Evolutionary conservation across 1,140 invertebrate genomes (phyloP).

Genomic region (Aphelenchoides besseyi): DNA sequence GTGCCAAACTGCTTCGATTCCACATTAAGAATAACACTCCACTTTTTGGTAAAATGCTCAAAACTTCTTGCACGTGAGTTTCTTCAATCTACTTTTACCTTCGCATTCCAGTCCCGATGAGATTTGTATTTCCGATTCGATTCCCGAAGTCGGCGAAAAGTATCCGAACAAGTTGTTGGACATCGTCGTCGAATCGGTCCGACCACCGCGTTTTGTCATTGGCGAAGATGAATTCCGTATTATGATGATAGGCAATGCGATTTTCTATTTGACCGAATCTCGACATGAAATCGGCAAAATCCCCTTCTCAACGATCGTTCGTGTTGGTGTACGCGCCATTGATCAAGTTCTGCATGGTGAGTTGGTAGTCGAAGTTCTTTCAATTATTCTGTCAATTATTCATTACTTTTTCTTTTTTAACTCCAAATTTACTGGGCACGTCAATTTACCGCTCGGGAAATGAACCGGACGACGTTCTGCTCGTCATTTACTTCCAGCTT

Average conservation of each 20-base stretch:
- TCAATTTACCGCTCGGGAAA: no score
- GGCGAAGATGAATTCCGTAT: slow-evolving; percentile 33
- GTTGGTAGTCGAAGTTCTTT: neutral
- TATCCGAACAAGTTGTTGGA: slow-evolving; percentile 46
- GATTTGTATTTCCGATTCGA: slow-evolving; percentile 47
- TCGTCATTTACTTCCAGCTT: no score
- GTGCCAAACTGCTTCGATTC: slow-evolving; percentile 40
- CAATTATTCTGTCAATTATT: no score
- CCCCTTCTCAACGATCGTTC: slow-evolving; percentile 36
- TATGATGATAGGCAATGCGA: slow-evolving; percentile 36
- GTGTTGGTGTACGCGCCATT: slow-evolving; percentile 21
- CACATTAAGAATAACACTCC: slow-evolving; percentile 34
- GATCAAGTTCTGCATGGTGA: slow-evolving; percentile 20
- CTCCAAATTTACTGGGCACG: no score
- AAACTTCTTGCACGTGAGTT: slow-evolving; percentile 37
- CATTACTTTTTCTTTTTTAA: no score
- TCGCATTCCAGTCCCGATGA: no score
- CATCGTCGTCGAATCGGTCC: slow-evolving; percentile 38
- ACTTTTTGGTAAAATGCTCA: slow-evolving; percentile 42
- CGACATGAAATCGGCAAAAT: slow-evolving; percentile 43
- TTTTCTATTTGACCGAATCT: slow-evolving; percentile 35
- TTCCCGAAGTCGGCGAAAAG: slow-evolving; percentile 42
- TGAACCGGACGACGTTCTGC: no score
- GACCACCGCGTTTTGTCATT: slow-evolving; percentile 35
- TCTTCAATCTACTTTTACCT: no score